Evolutionary conservation across 92 coral and sea anemone genomes (phyloP).

Genomic region (Phymanthus crucifer): DNA sequence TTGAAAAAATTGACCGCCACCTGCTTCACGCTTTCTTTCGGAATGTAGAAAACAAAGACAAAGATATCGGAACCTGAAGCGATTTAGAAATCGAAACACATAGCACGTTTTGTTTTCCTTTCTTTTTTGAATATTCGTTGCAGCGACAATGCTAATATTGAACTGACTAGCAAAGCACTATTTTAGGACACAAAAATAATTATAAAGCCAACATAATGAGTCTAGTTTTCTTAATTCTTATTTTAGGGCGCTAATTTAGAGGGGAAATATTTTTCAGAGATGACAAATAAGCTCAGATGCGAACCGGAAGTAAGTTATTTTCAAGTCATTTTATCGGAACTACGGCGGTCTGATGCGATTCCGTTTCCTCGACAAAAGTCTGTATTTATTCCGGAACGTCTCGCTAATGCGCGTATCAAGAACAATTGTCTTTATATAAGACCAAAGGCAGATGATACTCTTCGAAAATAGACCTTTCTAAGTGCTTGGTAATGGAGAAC

Average conservation of each 20-base stretch:
- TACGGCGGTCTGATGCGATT: background rate
- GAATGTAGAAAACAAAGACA: background rate
- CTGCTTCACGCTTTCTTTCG: background rate
- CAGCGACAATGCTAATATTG: background rate
- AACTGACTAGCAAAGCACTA: background rate
- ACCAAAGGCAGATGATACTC: conserved; percentile 13
- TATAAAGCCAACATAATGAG: background rate
- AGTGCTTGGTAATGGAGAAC: conserved; percentile 10
- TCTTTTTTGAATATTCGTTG: background rate
- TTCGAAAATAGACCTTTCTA: conserved; percentile 2
- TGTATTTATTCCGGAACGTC: conserved; percentile 27
- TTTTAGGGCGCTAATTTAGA: background rate
- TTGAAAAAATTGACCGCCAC: conserved; percentile 10
- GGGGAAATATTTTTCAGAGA: conserved; percentile 5
- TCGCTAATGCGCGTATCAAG: conserved; percentile 9
- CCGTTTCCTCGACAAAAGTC: conserved; percentile 19
- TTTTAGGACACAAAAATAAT: background rate
- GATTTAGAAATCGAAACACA: conserved; percentile 16
- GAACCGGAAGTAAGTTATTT: conserved; percentile 26
- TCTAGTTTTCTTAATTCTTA: background rate
- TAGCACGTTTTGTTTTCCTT: background rate
- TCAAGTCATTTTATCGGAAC: conserved; percentile 13
- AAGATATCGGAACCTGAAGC: conserved; percentile 1
- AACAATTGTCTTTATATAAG: conserved; percentile 21
- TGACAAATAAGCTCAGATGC: conserved; percentile 1